Base-by-base conservation (phyloP, 1,140 invertebrate genomes). In the Palaemon carinicauda region DNA sequence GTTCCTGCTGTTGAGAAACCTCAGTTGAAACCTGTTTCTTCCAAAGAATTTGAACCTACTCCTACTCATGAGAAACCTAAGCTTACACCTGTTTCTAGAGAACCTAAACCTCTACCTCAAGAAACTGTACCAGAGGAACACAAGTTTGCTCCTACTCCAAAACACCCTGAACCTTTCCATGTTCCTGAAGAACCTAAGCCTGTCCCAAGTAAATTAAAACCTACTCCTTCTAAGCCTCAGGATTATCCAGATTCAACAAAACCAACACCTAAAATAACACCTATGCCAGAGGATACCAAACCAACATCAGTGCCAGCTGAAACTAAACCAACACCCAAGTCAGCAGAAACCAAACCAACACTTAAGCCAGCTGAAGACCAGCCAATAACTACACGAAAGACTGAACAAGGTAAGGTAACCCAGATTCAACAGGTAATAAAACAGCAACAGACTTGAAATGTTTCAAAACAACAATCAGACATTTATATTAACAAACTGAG, bases 51-150 rank as follows among this genome's bases (percentile, higher is more conserved):
- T n/a, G 4, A 69, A 24, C 60, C 14, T 31, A 52, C 53, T 56
- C 54, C 80, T 41, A 31, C 14, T 5, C 53, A 33, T 27, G 54
- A 27, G 51, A 54, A 83, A 27, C n/a, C 19, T 50, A 41, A 81
- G 27, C 56, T 9, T 56, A n/a, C n/a, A n/a, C 29, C 31, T 41
- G 33, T 51, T 31, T 24, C 31, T 29, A 3, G n/a, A 27, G 73
- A 56, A 78, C n/a, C 50, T 14, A 88, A 84, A 60, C 50, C 82
- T 50, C 14, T 31, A 77, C 73, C n/a, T n/a, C n/a, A n/a, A n/a
- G n/a, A n/a, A n/a, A n/a, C n/a, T n/a, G n/a, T n/a, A n/a, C 33
- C 31, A 81, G 31, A 41, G 24, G 41, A 69, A 69, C n/a, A 14
- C 14, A 81, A 51, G 17, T 41, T 60, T 51, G 69, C 56, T 69